Evolutionary conservation across 1,140 invertebrate genomes (phyloP), one percentile per base, ranked within the genome.

Genomic region (Lepeophtheirus salmonis): DNA sequence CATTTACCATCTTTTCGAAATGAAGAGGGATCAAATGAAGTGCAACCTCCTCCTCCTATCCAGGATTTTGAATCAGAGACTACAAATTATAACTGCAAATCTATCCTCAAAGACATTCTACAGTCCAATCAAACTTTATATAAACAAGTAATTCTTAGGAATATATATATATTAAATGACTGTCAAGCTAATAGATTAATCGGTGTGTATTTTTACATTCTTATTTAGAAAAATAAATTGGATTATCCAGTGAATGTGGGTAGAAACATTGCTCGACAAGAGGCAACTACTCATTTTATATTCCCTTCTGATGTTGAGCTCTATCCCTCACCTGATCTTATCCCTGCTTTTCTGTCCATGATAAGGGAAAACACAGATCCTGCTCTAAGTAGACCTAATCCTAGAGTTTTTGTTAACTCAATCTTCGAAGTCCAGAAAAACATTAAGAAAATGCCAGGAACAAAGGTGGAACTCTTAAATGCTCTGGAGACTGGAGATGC

Each of bases 161-260:
- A n/a, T n/a, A n/a, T n/a, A n/a, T n/a, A n/a, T n/a, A n/a, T n/a
- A n/a, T n/a, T n/a, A n/a, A n/a, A n/a, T n/a, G n/a, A n/a, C n/a
- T n/a, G n/a, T n/a, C n/a, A n/a, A n/a, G n/a, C n/a, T n/a, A n/a
- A n/a, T n/a, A n/a, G n/a, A n/a, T n/a, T n/a, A n/a, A n/a, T n/a
- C n/a, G n/a, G n/a, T n/a, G n/a, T n/a, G n/a, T n/a, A n/a, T n/a
- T n/a, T n/a, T n/a, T n/a, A n/a, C n/a, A n/a, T 24, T 2, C 49
- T 51, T 25, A 26, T 14, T 17, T 78, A 76, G 17, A 78, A 83
- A 57, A 85, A 83, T 68, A 84, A 81, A 66, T 72, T 89, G 0
- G 69, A 86, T 0, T 91, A 90, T 69, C 87, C 87, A 0, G 84
- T 91, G 13, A 89, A 91, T 68, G 83, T 89, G 0, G 86, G 83